phyloP scores from a whole-genome alignment of 2,113 vertebrate species.

The Cryptotis parvus region DNA sequence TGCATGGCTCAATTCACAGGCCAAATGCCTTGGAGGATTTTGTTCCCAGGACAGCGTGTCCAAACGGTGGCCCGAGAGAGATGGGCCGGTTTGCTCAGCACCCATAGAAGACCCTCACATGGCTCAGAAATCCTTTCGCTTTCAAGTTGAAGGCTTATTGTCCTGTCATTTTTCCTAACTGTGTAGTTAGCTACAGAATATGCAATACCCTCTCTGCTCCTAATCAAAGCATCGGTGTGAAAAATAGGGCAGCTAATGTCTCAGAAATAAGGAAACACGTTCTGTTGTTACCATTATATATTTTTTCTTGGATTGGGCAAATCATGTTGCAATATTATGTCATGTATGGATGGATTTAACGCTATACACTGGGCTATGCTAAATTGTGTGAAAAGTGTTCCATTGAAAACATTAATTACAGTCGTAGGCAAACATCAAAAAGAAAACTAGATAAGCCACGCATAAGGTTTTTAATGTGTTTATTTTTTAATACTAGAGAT shows the following conservation, averaged over 20 bases:
- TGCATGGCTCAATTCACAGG: constrained; percentile 44
- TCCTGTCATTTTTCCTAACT: constrained; percentile 53
- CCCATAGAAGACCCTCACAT: constrained; percentile 23
- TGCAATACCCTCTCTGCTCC: constrained; percentile 20
- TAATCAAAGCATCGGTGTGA: constrained; percentile 44
- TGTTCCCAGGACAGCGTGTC: neutral
- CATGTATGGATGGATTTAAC: constrained; percentile 73
- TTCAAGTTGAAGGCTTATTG: neutral
- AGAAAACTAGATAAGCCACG: constrained; percentile 62
- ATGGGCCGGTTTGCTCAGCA: neutral
- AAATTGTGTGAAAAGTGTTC: constrained; percentile 79
- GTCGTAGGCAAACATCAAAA: constrained; percentile 77
- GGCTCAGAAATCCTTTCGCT: neutral
- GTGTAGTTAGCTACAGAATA: constrained; percentile 1
- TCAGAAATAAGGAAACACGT: constrained; percentile 18
- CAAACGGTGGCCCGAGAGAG: constrained; percentile 9
- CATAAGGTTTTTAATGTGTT: too few relatives aligned
- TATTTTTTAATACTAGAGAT: constrained; percentile 72
- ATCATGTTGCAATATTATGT: constrained; percentile 70
- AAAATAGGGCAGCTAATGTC: constrained; percentile 51
- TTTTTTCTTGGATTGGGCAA: constrained; percentile 63
- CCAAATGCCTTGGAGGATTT: neutral
- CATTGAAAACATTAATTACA: constrained; percentile 82
- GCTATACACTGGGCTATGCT: constrained; percentile 68
- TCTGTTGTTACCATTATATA: neutral